These are phyloP conservation scores for Danio jaintianensis DNA, from an alignment of 2,797 vertebrate species.

Conservation along the genomic window DNA sequence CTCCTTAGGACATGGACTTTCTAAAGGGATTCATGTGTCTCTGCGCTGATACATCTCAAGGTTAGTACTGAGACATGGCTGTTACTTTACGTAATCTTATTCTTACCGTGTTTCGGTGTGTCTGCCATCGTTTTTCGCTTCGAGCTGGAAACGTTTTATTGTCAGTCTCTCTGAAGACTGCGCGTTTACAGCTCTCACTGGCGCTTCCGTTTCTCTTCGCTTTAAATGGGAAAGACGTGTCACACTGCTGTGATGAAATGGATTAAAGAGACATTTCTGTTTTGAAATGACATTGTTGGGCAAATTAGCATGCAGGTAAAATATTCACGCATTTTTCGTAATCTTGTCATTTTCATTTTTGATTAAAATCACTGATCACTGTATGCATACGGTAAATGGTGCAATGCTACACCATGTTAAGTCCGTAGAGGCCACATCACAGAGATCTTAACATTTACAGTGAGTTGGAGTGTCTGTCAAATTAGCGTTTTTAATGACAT, in stretches of 20 bases:
- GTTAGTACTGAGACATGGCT: constrained; percentile 15
- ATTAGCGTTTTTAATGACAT: background rate
- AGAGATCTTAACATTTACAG: constrained; percentile 38
- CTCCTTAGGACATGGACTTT: constrained; percentile 40
- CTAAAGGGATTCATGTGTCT: constrained; percentile 30
- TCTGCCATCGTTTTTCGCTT: constrained; percentile 47
- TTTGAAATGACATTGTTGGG: constrained; percentile 57
- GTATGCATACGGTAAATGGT: constrained; percentile 67
- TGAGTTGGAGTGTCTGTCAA: constrained; percentile 1
- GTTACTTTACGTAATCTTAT: constrained; percentile 70
- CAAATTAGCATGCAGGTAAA: constrained; percentile 63
- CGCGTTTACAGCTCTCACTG: background rate
- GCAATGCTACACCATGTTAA: constrained; percentile 73
- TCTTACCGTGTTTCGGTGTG: constrained; percentile 53
- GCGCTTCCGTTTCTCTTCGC: constrained; percentile 39
- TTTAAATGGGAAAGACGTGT: constrained; percentile 50
- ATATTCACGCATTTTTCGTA: constrained; percentile 53
- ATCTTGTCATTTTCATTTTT: constrained; percentile 17
- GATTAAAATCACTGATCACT: constrained; percentile 21
- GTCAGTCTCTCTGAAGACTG: constrained; percentile 1
- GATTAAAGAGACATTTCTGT: constrained; percentile 49
- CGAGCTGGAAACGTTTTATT: constrained; percentile 12
- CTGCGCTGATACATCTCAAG: constrained; percentile 27
- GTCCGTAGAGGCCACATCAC: constrained; percentile 55
- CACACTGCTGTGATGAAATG: constrained; percentile 45